Evolutionary conservation across 1,140 invertebrate genomes (phyloP), one percentile per base, ranked within the genome.

Genomic region (Neodiprion pinetum): DNA sequence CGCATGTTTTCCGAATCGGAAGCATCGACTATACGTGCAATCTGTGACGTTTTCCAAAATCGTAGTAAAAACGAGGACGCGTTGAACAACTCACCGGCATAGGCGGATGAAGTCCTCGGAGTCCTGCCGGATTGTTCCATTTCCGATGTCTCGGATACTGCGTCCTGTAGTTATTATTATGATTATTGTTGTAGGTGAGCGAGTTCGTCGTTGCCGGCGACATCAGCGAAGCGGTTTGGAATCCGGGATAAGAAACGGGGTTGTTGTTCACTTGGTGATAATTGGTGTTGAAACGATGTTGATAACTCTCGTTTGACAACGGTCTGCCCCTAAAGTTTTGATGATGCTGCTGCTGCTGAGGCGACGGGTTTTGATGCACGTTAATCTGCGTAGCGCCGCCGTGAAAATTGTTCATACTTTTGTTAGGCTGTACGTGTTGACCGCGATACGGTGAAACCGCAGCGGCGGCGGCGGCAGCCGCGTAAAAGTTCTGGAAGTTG

Each of bases 21-120:
- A 40, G 17, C 17, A 21, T 21, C 17, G 17, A 21, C 17, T 21
- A 21, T 21, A 21, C 17, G 17, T 21, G 17, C 17, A 21, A 21
- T 21, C 17, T 21, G 17, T 21, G 17, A 21, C 17, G 17, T 21
- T 21, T 21, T 21, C 17, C 17, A 1, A 21, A 21, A 21, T 21
- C 17, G 17, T 21, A 21, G 17, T 21, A 21, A 21, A 21, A 21
- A 21, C 17, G 17, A 21, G 17, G 17, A 21, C 17, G 17, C 17
- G 17, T 21, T 21, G 17, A 21, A 40, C 65, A 73, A 81, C 84
- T 87, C 71, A 87, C 87, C 48, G 82, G 82, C 67, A 81, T 78
- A 23, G 83, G 74, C 7, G 84, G 80, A 10, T 85, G 85, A 21
- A 85, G 74, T 9, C 76, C 79, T 11, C 80, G 83, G 9, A 84